Evolutionary conservation across 2,888 invertebrate genomes (phyloP), one percentile per base, ranked within the genome.

Genomic region (Xylophagus ater): DNA sequence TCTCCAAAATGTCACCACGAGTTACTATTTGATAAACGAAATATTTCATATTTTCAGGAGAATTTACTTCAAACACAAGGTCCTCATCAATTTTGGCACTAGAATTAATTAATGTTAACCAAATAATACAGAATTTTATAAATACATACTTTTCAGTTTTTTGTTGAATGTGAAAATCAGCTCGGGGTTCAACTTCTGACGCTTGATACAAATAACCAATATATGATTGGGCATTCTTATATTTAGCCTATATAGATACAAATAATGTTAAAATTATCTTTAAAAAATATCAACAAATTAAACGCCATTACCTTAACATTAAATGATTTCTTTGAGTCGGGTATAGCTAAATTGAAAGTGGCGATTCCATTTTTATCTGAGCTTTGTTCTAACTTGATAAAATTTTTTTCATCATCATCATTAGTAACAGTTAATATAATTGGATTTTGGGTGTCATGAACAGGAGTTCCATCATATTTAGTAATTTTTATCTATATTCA

Each of bases 1-100:
- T 79, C 13, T 76, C 61, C 7, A 89, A 65, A 24, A 93, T 79
- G 53, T 90, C 84, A 1, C 93, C 93, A 37, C 92, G 73, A 6
- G 86, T 89, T 44, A 93, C 68, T 13, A 88, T 72, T 38, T 75
- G 68, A 55, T 88, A 90, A 44, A 76, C 79, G 31, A 89, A 69
- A 45, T 83, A 73, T 45, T 78, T 75, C 65, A 90, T 68, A 0
- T 76, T 73, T 46, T 76, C n/a, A n/a, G n/a, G n/a, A n/a, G n/a
- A n/a, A n/a, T n/a, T n/a, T n/a, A n/a, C n/a, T n/a, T n/a, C n/a
- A n/a, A n/a, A n/a, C n/a, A n/a, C n/a, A n/a, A n/a, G n/a, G n/a
- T n/a, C n/a, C n/a, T n/a, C n/a, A n/a, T n/a, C n/a, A n/a, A n/a
- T n/a, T n/a, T n/a, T n/a, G n/a, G n/a, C n/a, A n/a, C n/a, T n/a